Base-by-base conservation (phyloP, 1,140 invertebrate genomes). In the Cydia pomonella region DNA sequence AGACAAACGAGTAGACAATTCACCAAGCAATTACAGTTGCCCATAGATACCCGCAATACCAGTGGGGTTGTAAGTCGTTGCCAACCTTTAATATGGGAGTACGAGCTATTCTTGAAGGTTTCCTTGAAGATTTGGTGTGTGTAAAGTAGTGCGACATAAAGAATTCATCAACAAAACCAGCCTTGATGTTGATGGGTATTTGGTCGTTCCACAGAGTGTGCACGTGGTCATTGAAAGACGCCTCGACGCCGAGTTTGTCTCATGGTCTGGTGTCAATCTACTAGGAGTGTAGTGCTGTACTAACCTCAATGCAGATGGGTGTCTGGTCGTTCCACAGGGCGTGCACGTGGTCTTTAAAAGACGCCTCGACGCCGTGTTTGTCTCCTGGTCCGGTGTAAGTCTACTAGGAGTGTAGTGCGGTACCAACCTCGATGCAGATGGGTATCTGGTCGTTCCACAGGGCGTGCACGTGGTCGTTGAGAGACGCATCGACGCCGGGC, bases 361-460 rank as follows among this genome's bases (percentile, higher is more conserved):
- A 83, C 6, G 84, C 86, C 71, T 89, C 89, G 25, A 89, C 80
- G 12, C 73, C 84, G 10, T 82, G 75, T 74, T 78, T 80, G 83
- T 73, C 75, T 88, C 85, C 16, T 38, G 33, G 33, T 38, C 33
- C 33, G 7, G 7, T 10, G 33, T 38, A 1, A 38, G 33, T 38
- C 33, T 38, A 38, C 33, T 38, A 38, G 7, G 33, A 38, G 33
- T 38, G 33, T 10, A 9, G 33, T 38, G 33, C 7, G 7, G 33
- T 9, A 79, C 85, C 74, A 23, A 92, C 92, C 83, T 93, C 92
- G 80, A 93, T 93, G 79, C 92, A 93, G 53, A 93, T 81, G 4
- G 92, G 92, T 53, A 92, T 89, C 74, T 92, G 90, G 38, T 93
- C 91, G 25, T 85, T 87, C 92, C 92, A 93, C 29, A 93, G 79